These are phyloP conservation scores for Eilema sororculum DNA, from an alignment of 2,888 invertebrate species.

Conservation along the genomic window DNA sequence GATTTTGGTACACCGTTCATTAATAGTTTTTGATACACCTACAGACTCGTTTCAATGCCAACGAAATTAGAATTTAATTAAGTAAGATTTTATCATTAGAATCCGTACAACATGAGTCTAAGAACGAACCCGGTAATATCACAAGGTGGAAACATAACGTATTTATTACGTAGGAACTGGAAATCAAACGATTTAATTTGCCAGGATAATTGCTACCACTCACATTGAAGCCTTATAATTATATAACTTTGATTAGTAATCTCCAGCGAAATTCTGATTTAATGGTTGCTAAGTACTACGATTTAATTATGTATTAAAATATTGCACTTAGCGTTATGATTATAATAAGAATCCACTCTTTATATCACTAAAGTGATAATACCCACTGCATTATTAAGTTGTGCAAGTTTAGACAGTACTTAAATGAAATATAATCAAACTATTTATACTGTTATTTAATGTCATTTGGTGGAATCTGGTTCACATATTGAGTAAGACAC, in stretches of 20 bases:
- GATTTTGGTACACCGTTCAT: too few relatives aligned
- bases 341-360: background rate
- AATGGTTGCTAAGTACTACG: background rate
- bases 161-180: background rate
- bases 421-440: too few relatives aligned
- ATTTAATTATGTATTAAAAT: too few relatives aligned
- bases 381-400: background rate
- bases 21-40: too few relatives aligned
- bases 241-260: background rate
- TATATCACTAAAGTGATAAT: too few relatives aligned
- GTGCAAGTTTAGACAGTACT: background rate
- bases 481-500: too few relatives aligned
- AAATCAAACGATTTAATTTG: background rate
- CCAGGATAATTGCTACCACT: background rate
- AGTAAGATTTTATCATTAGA: background rate
- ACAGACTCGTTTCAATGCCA: too few relatives aligned
- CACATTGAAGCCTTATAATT: background rate
- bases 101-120: background rate
- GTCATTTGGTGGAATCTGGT: too few relatives aligned
- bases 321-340: too few relatives aligned
- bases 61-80: background rate
- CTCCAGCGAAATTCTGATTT: background rate
- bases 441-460: too few relatives aligned
- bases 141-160: background rate
- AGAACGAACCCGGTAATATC: background rate